A percentile compares a stretch with the other conserved stretches of the same genome.
phyloP scores from a whole-genome alignment of 2,888 invertebrate species.

The Hesperia comma region DNA sequence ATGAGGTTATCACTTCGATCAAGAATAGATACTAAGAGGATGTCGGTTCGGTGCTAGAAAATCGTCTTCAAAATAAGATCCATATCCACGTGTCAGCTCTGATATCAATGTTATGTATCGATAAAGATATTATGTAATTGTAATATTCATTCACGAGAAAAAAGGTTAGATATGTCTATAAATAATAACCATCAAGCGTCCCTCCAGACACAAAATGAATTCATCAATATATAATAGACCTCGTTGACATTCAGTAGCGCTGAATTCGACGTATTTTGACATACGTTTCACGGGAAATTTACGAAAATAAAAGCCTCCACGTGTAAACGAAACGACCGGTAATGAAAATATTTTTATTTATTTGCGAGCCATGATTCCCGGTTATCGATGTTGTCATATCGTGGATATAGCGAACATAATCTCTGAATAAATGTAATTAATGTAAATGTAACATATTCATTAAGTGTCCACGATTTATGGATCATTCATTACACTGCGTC shows the following conservation, averaged over 20 bases:
- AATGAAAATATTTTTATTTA: slow-evolving; percentile 64
- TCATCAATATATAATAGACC: slow-evolving; percentile 53
- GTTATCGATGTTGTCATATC: slow-evolving; percentile 41
- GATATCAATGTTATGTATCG: too few species aligned
- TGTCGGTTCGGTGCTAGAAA: too few species aligned
- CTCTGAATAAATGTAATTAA: too few species aligned
- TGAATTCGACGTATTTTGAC: slow-evolving; percentile 47
- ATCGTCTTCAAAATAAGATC: too few species aligned
- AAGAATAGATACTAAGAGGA: too few species aligned
- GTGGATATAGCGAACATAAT: slow-evolving; percentile 44
- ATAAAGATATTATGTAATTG: too few species aligned
- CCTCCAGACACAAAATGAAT: slow-evolving; percentile 41
- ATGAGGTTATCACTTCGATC: background rate
- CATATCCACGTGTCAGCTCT: too few species aligned
- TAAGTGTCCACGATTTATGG: too few species aligned
- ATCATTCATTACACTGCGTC: too few species aligned
- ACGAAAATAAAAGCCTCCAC: slow-evolving; percentile 62
- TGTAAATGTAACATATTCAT: too few species aligned
- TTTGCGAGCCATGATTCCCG: slow-evolving; percentile 43
- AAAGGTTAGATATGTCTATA: background rate
- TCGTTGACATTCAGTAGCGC: slow-evolving; percentile 44
- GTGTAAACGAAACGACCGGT: slow-evolving; percentile 63
- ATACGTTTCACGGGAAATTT: slow-evolving; percentile 49
- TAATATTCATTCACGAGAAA: background rate
- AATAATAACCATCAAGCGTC: background rate